Base-by-base conservation (phyloP, 2,888 invertebrate genomes). In the Steinernema hermaphroditum region DNA sequence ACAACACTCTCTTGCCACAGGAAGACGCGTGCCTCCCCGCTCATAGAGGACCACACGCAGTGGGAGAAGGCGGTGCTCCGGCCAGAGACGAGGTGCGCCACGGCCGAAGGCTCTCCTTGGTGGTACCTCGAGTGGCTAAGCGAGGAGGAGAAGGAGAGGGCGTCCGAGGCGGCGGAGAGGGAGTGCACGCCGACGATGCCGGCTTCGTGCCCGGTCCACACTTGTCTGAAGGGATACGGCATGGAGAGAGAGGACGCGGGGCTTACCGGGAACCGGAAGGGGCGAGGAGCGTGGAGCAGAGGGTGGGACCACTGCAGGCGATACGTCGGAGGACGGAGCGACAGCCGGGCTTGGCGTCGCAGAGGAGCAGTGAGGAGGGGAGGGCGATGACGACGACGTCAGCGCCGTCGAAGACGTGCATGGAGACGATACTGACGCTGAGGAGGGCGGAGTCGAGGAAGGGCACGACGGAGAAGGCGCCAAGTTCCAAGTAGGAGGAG, bases 151-250 rank as follows among this genome's bases (percentile, higher is more conserved):
- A 93, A 84, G 24, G 81, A 76, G 72, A 84, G 80, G 2, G 76
- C 68, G 92, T 4, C 92, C 90, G 44, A 91, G 90, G 46, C 91
- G 90, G 90, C 91, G 80, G 91, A 90, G 70, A 94, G 89, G 0
- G 91, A 89, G 87, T 93, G 94, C 27, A 93, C 91, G 69, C 92
- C 91, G 77, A 95, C 91, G 71, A 91, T 91, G 0, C 93, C 94
- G 75, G 91, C 91, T 37, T 91, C 90, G 81, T 94, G 94, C 0
- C 95, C 95, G 81, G 93, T 93, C 95, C 95, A 96, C 57, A 84
- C 81, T 77, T 84, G 83, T 41, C 83, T 79, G 73, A 32, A 72
- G 74, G 24, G 24, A 22, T 16, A 54, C 16, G 12, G 43, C 24
- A 12, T 8, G 44, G 44, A 41, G 46, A 24, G 49, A 69, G 37